Evolutionary conservation across 2,797 vertebrate species (phyloP).

Genomic region (Chelon labrosus): DNA sequence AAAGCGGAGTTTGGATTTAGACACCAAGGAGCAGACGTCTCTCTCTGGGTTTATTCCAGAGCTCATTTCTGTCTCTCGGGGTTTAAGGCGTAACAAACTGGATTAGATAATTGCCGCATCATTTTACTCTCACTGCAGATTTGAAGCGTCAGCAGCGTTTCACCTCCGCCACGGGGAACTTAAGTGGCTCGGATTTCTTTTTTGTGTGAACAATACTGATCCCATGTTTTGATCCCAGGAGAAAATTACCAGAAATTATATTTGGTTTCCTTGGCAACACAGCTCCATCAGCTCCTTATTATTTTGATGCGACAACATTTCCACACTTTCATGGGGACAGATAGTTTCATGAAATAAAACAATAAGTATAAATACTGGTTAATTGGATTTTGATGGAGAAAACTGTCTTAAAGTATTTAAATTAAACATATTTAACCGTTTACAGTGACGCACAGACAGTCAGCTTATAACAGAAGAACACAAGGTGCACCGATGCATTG

Average conservation of each 20-base stretch:
- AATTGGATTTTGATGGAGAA: not conserved
- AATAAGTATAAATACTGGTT: not conserved
- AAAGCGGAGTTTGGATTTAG: slow-evolving; percentile 53
- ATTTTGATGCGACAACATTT: slow-evolving; percentile 4
- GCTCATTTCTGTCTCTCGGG: slow-evolving; percentile 57
- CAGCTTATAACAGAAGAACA: not conserved
- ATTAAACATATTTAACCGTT: not conserved
- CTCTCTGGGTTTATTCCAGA: slow-evolving; percentile 40
- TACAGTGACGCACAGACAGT: not conserved
- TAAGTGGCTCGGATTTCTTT: slow-evolving; percentile 51
- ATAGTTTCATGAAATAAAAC: not conserved
- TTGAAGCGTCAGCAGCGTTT: slow-evolving; percentile 49
- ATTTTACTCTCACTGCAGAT: slow-evolving; percentile 49
- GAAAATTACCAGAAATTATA: slow-evolving; percentile 55
- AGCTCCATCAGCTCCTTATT: slow-evolving; percentile 5
- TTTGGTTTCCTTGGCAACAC: slow-evolving; percentile 24
- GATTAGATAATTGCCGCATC: slow-evolving; percentile 65
- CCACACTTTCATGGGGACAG: not conserved
- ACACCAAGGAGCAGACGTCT: slow-evolving; percentile 29
- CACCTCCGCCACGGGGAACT: slow-evolving; percentile 49
- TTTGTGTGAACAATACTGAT: slow-evolving; percentile 59
- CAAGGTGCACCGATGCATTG: not conserved
- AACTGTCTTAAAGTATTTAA: not conserved
- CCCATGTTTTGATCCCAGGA: slow-evolving; percentile 41
- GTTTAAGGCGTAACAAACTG: slow-evolving; percentile 60